Evolutionary conservation across 2,888 invertebrate species (phyloP).

Genomic region (Altica lythri): DNA sequence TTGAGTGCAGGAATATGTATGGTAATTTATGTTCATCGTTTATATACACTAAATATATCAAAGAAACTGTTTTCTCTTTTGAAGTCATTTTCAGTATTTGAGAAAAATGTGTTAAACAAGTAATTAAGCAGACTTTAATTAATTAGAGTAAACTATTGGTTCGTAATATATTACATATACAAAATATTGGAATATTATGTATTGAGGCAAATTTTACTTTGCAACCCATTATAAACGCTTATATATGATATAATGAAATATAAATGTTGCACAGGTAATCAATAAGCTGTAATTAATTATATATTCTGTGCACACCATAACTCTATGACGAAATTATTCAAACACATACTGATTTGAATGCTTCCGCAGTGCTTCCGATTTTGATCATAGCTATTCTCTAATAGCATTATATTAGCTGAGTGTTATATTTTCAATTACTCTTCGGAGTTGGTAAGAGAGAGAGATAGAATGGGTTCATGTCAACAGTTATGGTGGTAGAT

Average conservation of each 20-base stretch:
- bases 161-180: no score
- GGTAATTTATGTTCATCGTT: no score
- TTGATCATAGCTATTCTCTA: conserved; percentile 17
- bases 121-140: no score
- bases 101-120: no score
- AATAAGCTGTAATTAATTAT: conserved; percentile 14
- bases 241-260: neutral
- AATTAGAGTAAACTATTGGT: no score
- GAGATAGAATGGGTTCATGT: conserved; percentile 10
- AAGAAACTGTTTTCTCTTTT: no score
- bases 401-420: conserved; percentile 18
- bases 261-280: neutral
- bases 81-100: no score
- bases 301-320: conserved; percentile 9
- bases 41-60: no score
- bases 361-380: conserved; percentile 17
- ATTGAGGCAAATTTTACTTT: no score
- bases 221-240: no score
- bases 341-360: conserved; percentile 12
- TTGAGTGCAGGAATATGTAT: no score
- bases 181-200: no score
- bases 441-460: conserved; percentile 5
- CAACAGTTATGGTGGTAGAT: conserved; percentile 14
- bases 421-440: conserved; percentile 22
- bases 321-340: conserved; percentile 15